These are phyloP conservation scores for Scaptomyza graminum DNA, from an alignment of 1,140 invertebrate genomes.

Conservation along the genomic window DNA sequence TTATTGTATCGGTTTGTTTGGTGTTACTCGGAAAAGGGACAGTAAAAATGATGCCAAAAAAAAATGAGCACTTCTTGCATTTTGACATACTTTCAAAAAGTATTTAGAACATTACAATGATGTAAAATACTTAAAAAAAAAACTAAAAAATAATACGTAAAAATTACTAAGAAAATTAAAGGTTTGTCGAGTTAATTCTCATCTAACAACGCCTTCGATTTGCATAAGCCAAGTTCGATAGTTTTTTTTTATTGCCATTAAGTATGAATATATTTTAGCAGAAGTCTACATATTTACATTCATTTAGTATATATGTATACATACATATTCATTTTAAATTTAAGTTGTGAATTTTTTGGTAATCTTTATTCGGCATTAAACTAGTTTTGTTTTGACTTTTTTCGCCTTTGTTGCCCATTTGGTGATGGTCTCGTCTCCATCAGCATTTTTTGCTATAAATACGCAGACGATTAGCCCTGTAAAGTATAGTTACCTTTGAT, in stretches of 20 bases:
- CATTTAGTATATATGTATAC: background rate
- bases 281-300: background rate
- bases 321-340: conserved; percentile 18
- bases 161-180: no score
- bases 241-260: conserved; percentile 2
- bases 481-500: conserved; percentile 44
- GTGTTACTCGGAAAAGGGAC: conserved; percentile 42
- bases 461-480: conserved; percentile 23
- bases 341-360: conserved; percentile 16
- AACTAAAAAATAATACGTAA: background rate
- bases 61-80: no score
- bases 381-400: conserved; percentile 24
- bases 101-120: background rate
- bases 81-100: background rate
- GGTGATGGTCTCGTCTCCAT: no score
- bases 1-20: conserved; percentile 14
- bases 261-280: conserved; percentile 2
- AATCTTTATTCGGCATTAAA: conserved; percentile 20
- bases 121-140: background rate
- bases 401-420: conserved; percentile 4
- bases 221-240: conserved; percentile 11
- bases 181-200: background rate
- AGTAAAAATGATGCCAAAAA: conserved; percentile 13
- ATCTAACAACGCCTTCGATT: background rate
- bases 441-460: conserved; percentile 46